phyloP scores from a whole-genome alignment of 2,797 vertebrate species.

The Argentina silus region DNA sequence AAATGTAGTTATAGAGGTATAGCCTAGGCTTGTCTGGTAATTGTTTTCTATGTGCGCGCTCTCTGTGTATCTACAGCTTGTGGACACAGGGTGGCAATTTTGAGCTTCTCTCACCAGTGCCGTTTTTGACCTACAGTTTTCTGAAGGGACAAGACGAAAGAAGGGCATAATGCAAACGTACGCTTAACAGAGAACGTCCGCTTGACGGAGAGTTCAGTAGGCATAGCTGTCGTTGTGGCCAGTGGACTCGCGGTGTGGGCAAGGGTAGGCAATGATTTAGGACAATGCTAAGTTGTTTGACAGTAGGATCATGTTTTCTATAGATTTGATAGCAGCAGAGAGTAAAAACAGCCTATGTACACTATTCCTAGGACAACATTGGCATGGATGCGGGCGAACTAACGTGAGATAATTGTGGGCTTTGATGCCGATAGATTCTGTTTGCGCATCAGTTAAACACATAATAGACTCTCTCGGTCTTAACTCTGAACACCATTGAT shows the following conservation, averaged over 20 bases:
- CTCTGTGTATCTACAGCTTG: constrained; percentile 17
- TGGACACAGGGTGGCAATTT: constrained; percentile 36
- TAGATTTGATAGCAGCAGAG: background rate
- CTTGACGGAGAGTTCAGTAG: too few relatives aligned
- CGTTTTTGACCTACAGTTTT: constrained; percentile 18
- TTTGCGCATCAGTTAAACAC: constrained; percentile 17
- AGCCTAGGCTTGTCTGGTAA: too few relatives aligned
- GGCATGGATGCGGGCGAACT: constrained; percentile 61
- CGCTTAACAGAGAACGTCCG: background rate
- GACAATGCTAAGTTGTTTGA: constrained; percentile 20
- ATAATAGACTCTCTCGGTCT: constrained; percentile 20
- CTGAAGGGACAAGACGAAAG: constrained; percentile 13
- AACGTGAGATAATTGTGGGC: constrained; percentile 50
- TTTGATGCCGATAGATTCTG: constrained; percentile 22
- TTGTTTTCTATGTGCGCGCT: too few relatives aligned
- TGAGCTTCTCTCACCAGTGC: constrained; percentile 10
- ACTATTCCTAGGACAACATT: constrained; percentile 50
- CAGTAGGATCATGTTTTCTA: background rate
- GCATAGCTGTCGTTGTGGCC: constrained; percentile 20
- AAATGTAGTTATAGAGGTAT: too few relatives aligned
- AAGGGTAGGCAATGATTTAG: background rate
- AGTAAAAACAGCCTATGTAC: constrained; percentile 31
- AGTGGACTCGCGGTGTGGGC: constrained; percentile 16
- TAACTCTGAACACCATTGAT: constrained; percentile 26
- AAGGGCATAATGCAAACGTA: constrained; percentile 15